These are phyloP conservation scores for Leptura quadrifasciata DNA, from an alignment of 2,888 invertebrate genomes.

Conservation along the genomic window DNA sequence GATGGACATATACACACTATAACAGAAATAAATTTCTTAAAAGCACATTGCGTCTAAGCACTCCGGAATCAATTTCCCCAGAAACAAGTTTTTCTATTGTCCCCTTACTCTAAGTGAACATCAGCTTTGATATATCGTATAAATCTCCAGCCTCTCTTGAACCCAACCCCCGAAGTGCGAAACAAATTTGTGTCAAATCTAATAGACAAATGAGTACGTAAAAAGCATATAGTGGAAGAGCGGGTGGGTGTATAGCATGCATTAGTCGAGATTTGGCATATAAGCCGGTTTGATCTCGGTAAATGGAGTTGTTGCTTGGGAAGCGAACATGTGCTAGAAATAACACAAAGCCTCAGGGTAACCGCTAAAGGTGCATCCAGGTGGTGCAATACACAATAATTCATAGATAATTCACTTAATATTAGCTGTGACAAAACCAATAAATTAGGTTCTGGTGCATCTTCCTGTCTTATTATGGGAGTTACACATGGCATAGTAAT, in stretches of 20 bases:
- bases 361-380: conserved; percentile 62
- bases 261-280: conserved; percentile 56
- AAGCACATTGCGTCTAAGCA: background rate
- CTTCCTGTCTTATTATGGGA: conserved; percentile 26
- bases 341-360: conserved; percentile 50
- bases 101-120: conserved; percentile 30
- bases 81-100: background rate
- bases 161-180: conserved; percentile 44
- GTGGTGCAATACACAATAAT: conserved; percentile 61
- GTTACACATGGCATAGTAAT: conserved; percentile 23
- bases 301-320: conserved; percentile 54
- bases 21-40: background rate
- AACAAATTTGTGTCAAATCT: conserved; percentile 63
- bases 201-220: conserved; percentile 64
- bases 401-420: conserved; percentile 60
- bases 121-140: conserved; percentile 15
- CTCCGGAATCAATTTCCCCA: background rate
- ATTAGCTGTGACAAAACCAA: conserved; percentile 55
- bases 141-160: conserved; percentile 5
- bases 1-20: too few species aligned
- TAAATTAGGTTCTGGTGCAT: conserved; percentile 47
- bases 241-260: conserved; percentile 39
- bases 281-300: conserved; percentile 50
- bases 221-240: conserved; percentile 57
- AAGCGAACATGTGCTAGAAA: conserved; percentile 53